Conservation (phyloP, 23 tunicate species). For the Ascidia mentula region DNA sequence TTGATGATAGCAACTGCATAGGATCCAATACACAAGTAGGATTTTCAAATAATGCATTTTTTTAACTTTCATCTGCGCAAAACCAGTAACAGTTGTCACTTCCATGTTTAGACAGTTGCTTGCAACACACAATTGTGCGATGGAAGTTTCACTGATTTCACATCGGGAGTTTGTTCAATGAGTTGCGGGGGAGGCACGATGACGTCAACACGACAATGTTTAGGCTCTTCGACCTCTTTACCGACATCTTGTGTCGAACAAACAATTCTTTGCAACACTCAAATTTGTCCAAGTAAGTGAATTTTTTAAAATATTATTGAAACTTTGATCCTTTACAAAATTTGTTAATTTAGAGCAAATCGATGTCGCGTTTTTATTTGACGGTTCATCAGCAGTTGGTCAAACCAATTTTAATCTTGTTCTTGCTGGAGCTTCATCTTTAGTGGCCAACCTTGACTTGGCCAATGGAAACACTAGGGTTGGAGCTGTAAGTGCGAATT, state of each 20-base stretch:
- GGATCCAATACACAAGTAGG: background rate
- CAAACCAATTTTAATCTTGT: background rate
- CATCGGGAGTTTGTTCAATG: background rate
- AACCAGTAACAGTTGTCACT: no score
- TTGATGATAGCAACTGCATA: conserved; percentile 3
- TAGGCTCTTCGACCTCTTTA: background rate
- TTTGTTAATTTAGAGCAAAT: background rate
- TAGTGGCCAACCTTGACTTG: background rate
- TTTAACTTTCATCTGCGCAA: no score
- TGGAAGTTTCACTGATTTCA: background rate
- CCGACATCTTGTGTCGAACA: background rate
- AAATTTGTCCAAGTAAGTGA: conserved; percentile 1
- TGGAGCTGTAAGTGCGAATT: background rate
- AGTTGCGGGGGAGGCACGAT: background rate
- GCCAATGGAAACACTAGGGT: background rate
- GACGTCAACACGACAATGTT: background rate
- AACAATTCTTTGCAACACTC: background rate
- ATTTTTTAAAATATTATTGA: no score
- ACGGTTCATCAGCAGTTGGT: conserved; percentile 4
- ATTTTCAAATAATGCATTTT: no score
- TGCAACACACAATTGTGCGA: background rate
- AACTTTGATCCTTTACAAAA: no score
- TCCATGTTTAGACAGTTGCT: background rate
- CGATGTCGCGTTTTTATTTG: background rate
- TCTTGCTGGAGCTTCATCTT: background rate